Evolutionary conservation across 2,888 invertebrate species (phyloP), one percentile per base, ranked within the genome.

Genomic region (Drosophila sordidula): DNA sequence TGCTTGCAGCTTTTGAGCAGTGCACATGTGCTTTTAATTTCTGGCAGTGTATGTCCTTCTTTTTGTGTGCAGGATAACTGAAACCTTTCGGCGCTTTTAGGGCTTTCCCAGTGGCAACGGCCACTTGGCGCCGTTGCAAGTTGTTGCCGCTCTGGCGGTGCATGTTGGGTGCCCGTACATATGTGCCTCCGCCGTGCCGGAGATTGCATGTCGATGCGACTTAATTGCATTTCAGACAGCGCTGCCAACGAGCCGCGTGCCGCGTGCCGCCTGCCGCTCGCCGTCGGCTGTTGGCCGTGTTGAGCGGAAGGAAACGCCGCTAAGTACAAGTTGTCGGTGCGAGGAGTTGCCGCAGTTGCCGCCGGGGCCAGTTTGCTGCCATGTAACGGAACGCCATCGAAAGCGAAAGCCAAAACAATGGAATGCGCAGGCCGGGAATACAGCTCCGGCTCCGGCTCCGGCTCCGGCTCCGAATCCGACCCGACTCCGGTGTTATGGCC

Each of bases 191-290:
- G 61, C 44, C 50, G 46, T 57, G 88, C 86, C 83, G 88, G 86
- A 88, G 88, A 83, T 83, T 83, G 83, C 83, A 88, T 82, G 82
- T 83, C 88, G 88, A 88, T 88, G 88, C 77, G 75, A 83, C 76
- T 83, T 83, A 83, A 83, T 83, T 83, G 83, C 88, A 88, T 83
- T 83, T 88, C 87, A 88, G 86, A 82, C 86, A 82, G 73, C 68
- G 57, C 86, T 82, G 83, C 76, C 83, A 86, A 87, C 82, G 76
- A 79, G 88, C 70, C 76, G 72, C 72, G 75, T 47, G 63, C 57
- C 46, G 42, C 57, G 38, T 25, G 52, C 58, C 12, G 52, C 39
- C 22, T 25, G 52, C 58, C 12, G 52, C 39, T 25, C 25, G 47
- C 36, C 25, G 49, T 16, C 44, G 16, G 38, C 32, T 46, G 47